Evolutionary conservation across 2,797 vertebrate genomes (phyloP), one percentile per base, ranked within the genome.

Genomic region (Peromyscus aztecus): DNA sequence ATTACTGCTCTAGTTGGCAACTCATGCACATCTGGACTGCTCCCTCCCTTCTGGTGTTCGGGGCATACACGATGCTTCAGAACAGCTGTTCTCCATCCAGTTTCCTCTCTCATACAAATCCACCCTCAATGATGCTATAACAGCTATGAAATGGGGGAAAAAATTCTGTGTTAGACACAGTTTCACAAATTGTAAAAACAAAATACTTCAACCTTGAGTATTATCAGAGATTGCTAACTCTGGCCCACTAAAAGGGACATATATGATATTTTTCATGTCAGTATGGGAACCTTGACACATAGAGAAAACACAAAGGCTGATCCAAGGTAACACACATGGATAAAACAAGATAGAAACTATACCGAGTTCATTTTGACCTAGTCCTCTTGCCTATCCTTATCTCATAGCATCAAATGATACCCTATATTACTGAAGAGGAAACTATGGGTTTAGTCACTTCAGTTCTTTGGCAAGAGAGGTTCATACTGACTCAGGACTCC

Each of bases 141-240:
- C 13, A 65, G 37, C 81, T 91, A 65, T 2, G 23, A 34, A 24
- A 21, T 57, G 67, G 49, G 49, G 7, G 49, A 87, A 43, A 77
- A 57, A 69, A 61, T 83, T 69, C 65, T 13, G 12, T 75, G 69
- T 31, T 4, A 40, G 37, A 23, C 6, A 55, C 57, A 43, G 24
- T 65, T 85, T 85, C 82, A 52, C 43, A 43, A 86, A 90, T 71
- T 4, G 88, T 8, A 94, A 59, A 80, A 83, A 73, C 13, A 81
- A 65, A 91, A 80, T 27, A 93, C 73, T 75, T 63, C 52, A 82
- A 43, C 8, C 46, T 84, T 52, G 71, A 57, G 59, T n/a, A 21
- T 2, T 40, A 80, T 95, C 31, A 85, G 67, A 89, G 80, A 96
- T 93, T 6, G 21, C 84, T 34, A 69, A 92, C 65, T 89, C 40